Conservation (phyloP, 2,888 invertebrate genomes). For the Yponomeuta sedellus region DNA sequence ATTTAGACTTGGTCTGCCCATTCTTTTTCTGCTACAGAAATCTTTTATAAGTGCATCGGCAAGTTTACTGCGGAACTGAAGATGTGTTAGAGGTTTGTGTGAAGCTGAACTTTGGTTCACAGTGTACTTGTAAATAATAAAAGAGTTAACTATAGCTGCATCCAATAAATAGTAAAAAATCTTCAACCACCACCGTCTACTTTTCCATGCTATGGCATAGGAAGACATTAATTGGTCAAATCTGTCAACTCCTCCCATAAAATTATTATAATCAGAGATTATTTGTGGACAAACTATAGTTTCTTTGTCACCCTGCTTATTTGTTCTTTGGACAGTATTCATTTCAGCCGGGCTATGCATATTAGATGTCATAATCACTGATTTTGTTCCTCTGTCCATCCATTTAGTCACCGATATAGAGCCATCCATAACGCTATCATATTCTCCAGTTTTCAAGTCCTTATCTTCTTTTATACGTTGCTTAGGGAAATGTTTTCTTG, state of each 20-base stretch:
- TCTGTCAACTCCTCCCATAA: constrained; percentile 16
- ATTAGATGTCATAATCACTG: constrained; percentile 14
- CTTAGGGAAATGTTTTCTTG: constrained; percentile 17
- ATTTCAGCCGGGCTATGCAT: constrained; percentile 14
- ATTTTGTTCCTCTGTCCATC: constrained; percentile 17
- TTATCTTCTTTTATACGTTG: constrained; percentile 13
- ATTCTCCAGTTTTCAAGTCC: constrained; percentile 13
- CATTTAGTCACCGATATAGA: constrained; percentile 16
- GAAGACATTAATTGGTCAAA: constrained; percentile 17
- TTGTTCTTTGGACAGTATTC: constrained; percentile 14
- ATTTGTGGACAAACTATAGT: constrained; percentile 12
- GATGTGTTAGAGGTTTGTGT: constrained; percentile 15
- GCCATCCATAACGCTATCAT: constrained; percentile 14
- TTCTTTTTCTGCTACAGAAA: constrained; percentile 7
- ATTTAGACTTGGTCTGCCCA: constrained; percentile 3
- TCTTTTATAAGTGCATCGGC: constrained; percentile 11
- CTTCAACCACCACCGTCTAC: constrained; percentile 18
- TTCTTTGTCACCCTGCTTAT: constrained; percentile 14
- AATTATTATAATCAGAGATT: constrained; percentile 16
- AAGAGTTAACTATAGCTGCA: constrained; percentile 20
- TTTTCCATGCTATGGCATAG: constrained; percentile 13
- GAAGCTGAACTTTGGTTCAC: constrained; percentile 14
- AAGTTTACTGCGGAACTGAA: constrained; percentile 15
- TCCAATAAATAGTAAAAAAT: constrained; percentile 20
- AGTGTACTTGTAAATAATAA: constrained; percentile 19